A percentile compares a stretch with the other conserved stretches of the same genome.
These are phyloP conservation scores for Haliclystus octoradiatus DNA, from an alignment of 30 jellyfish, hydroid and myxozoan species.

Conservation along the genomic window DNA sequence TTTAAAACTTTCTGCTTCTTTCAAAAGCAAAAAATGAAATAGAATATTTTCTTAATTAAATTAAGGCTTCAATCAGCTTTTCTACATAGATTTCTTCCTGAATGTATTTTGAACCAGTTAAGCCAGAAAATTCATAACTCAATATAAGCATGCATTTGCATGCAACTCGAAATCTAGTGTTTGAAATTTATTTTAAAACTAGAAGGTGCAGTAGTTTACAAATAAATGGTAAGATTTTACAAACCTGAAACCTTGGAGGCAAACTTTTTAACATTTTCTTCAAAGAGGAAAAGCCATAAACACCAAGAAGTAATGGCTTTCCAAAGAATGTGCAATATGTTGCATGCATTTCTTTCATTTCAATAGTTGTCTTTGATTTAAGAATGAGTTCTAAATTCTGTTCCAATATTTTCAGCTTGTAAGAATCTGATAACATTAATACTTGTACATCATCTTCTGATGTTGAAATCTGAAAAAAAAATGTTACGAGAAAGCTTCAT, in stretches of 20 bases:
- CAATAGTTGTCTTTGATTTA: neutral
- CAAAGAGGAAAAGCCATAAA: neutral
- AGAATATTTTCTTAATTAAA: too few species aligned
- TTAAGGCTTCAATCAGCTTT: too few species aligned
- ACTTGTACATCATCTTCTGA: neutral
- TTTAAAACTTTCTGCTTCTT: too few species aligned
- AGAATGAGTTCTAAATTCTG: neutral
- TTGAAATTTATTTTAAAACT: too few species aligned
- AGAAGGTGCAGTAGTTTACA: too few species aligned
- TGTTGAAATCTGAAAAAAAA: neutral
- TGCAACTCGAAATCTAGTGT: too few species aligned
- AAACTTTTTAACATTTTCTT: neutral
- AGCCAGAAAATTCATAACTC: too few species aligned
- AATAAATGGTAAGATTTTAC: neutral
- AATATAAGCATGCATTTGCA: too few species aligned
- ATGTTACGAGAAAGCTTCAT: too few species aligned
- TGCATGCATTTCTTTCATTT: neutral
- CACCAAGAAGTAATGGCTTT: neutral
- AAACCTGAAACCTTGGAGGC: neutral
- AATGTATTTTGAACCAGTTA: neutral
- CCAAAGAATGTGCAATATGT: neutral
- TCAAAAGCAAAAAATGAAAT: too few species aligned
- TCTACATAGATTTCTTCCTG: too few species aligned
- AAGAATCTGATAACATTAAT: neutral
- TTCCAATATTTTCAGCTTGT: neutral